Base-by-base conservation (phyloP, 1,140 invertebrate species). In the Augochlora pura region DNA sequence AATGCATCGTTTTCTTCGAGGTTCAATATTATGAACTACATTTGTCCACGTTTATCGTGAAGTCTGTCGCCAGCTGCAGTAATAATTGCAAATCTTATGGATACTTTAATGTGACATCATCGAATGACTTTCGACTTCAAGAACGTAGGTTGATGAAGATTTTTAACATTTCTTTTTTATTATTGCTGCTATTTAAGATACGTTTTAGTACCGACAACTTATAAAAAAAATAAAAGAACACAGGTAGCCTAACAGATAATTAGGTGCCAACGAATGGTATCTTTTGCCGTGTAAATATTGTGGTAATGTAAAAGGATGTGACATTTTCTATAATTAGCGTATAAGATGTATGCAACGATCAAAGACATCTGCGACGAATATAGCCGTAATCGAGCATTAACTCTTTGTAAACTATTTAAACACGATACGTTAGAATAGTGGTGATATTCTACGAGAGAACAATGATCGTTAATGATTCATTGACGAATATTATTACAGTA, bases 271-370 rank as follows among this genome's bases (percentile, higher is more conserved):
- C 54, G 38, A 42, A 66, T 71, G 59, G 72, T 65, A 84, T 68
- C 67, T 66, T n/a, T 27, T 49, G 63, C 62, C 59, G 59, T 87
- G 85, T 87, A 86, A 46, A 86, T 86, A 87, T 27, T 76, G 70
- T 75, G 42, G 57, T 71, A 81, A 70, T 57, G 32, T 66, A 54
- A 68, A 84, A 60, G 38, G 12, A 82, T 60, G 63, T 68, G 62
- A 82, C 79, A 64, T 78, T 86, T 86, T 87, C 68, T 86, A 82
- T 87, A 77, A 82, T 60, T 86, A 86, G 64, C 75, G 60, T 64
- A 32, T 87, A 86, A 87, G 72, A 25, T 63, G 42, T 68, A 86
- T 87, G 85, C 86, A 87, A 87, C 85, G 86, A 87, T 84, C 68
- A 82, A 86, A 82, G 71, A 80, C 76, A 82, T 86, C 59, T 54